These are phyloP conservation scores for Nezara viridula DNA, from an alignment of 2,888 invertebrate genomes.

Conservation along the genomic window DNA sequence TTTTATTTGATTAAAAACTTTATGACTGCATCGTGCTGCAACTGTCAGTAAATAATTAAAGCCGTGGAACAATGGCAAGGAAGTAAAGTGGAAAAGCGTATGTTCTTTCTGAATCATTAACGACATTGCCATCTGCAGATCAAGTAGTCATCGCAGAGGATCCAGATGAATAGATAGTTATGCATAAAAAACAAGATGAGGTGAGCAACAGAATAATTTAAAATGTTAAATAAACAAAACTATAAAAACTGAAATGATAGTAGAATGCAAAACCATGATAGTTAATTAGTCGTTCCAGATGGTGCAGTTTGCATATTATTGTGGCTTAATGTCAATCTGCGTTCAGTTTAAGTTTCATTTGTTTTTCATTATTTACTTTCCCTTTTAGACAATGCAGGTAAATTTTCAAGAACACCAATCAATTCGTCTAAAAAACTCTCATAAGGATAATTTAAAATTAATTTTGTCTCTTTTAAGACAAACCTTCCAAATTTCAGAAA, in stretches of 20 bases:
- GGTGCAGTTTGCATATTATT: too few species aligned
- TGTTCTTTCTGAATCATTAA: conserved; percentile 18
- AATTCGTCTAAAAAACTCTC: too few species aligned
- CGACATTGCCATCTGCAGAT: neutral
- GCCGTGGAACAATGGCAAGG: neutral
- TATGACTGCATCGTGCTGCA: neutral
- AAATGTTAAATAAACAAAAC: neutral
- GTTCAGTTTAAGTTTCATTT: too few species aligned
- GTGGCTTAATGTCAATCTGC: too few species aligned
- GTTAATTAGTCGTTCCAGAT: too few species aligned
- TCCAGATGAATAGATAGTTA: neutral
- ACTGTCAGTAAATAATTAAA: neutral
- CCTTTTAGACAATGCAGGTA: too few species aligned
- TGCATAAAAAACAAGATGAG: neutral
- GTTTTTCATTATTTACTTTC: too few species aligned
- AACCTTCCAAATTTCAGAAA: too few species aligned
- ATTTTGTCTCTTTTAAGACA: too few species aligned
- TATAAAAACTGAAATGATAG: neutral
- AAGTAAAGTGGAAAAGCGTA: neutral
- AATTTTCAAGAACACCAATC: too few species aligned
- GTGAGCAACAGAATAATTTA: neutral
- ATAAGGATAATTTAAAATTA: too few species aligned
- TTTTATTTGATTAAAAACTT: too few species aligned
- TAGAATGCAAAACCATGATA: neutral
- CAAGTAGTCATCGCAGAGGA: neutral